Evolutionary conservation across 30 jellyfish, hydroid and myxozoan species (phyloP).

Genomic region (Sanderia malayensis): DNA sequence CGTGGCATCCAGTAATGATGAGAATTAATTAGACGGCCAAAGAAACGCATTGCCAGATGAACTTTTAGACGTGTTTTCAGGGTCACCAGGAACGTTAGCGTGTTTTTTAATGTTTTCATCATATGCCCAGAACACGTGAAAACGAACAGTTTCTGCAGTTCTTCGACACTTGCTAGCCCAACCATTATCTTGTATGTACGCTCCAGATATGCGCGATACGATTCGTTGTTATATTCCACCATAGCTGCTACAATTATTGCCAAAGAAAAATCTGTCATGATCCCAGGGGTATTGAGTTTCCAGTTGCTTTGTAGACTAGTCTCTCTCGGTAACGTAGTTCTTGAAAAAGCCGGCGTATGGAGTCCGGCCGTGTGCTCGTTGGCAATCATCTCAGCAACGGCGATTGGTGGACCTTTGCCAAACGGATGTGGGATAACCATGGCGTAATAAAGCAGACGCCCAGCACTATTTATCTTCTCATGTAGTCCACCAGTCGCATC

Average conservation of each 20-base stretch:
- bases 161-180: conserved; percentile 14
- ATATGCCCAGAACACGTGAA: conserved; percentile 17
- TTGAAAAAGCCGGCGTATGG: conserved; percentile 10
- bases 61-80: neutral
- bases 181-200: conserved; percentile 13
- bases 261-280: conserved; percentile 30
- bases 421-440: conserved; percentile 35
- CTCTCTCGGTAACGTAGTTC: conserved; percentile 7
- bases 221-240: conserved; percentile 1
- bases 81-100: neutral
- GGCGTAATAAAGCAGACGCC: conserved; percentile 9
- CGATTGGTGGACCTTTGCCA: conserved; percentile 7
- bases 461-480: neutral
- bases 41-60: conserved; percentile 32
- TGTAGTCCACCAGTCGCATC: conserved; percentile 30
- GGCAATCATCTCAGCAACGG: conserved; percentile 24
- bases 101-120: conserved; percentile 12
- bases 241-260: conserved; percentile 18
- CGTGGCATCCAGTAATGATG: conserved; percentile 1
- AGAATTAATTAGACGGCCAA: conserved; percentile 20
- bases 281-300: conserved; percentile 11
- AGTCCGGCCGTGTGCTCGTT: conserved; percentile 13
- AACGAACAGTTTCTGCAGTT: conserved; percentile 5
- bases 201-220: conserved; percentile 5
- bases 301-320: neutral